These are phyloP conservation scores for Rousettus madagascariensis DNA, from an alignment of 2,797 vertebrate species.

Conservation along the genomic window DNA sequence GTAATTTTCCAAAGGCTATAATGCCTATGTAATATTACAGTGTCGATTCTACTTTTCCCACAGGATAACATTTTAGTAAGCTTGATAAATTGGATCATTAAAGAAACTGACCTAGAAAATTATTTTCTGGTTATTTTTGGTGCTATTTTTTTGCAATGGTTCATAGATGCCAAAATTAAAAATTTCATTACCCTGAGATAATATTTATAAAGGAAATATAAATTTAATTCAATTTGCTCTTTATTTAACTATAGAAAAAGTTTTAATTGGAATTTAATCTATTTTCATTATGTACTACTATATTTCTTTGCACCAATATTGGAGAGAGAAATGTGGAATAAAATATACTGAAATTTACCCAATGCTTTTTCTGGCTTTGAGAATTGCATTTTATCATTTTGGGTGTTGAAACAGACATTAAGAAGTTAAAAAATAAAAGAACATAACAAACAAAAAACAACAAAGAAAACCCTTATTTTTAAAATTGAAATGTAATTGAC, in stretches of 20 bases:
- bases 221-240: slow-evolving; percentile 25
- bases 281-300: slow-evolving; percentile 27
- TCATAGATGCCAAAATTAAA: slow-evolving; percentile 4
- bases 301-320: slow-evolving; percentile 39
- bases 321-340: slow-evolving; percentile 45
- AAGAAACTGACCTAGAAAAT: slow-evolving; percentile 58
- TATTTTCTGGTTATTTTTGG: not conserved
- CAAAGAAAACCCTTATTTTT: not conserved
- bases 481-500: not conserved
- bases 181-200: slow-evolving; percentile 27
- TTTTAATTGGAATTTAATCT: not conserved
- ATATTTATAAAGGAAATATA: slow-evolving; percentile 29
- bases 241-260: not conserved
- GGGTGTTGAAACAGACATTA: not conserved
- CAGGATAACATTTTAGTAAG: slow-evolving; percentile 38
- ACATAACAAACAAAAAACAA: not conserved
- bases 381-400: not conserved
- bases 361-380: not conserved
- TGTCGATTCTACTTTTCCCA: slow-evolving; percentile 5
- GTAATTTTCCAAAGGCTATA: slow-evolving; percentile 33
- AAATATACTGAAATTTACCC: not conserved
- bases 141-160: not conserved
- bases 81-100: slow-evolving; percentile 50
- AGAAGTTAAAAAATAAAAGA: not conserved
- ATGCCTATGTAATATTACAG: not conserved